phyloP scores from a whole-genome alignment of 2,888 invertebrate species.

The Drosophila phalerata region DNA sequence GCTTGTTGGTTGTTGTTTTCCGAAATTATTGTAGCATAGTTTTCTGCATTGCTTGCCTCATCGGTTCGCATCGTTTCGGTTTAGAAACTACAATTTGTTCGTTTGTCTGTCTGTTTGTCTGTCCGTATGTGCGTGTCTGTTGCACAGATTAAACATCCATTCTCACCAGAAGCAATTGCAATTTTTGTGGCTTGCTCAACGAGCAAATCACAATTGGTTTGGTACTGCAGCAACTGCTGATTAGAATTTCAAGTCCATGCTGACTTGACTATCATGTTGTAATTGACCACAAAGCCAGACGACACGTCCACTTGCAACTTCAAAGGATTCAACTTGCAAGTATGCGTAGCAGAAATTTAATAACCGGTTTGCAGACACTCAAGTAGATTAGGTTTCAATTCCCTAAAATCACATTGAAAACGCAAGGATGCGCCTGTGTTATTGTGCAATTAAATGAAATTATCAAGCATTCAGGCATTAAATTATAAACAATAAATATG shows the following conservation, averaged over 20 bases:
- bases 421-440: neutral
- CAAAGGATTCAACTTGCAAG: neutral
- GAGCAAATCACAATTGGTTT: constrained; percentile 48
- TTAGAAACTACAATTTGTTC: constrained; percentile 27
- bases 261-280: constrained; percentile 3
- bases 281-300: constrained; percentile 34
- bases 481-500: constrained; percentile 3
- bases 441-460: constrained; percentile 14
- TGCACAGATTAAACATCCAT: constrained; percentile 19
- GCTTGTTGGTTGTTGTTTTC: constrained; percentile 19
- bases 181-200: constrained; percentile 45
- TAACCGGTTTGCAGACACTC: neutral
- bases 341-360: constrained; percentile 6
- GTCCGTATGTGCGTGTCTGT: constrained; percentile 14
- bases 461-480: constrained; percentile 3
- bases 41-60: constrained; percentile 47
- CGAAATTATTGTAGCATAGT: constrained; percentile 60
- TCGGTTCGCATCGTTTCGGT: constrained; percentile 21
- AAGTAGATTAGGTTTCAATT: neutral
- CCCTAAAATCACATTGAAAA: neutral
- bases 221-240: constrained; percentile 1
- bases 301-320: neutral
- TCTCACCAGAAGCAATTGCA: constrained; percentile 36
- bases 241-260: constrained; percentile 13
- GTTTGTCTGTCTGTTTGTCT: neutral